phyloP scores from a whole-genome alignment of 2,888 invertebrate genomes.

The Macrosiphum euphorbiae region DNA sequence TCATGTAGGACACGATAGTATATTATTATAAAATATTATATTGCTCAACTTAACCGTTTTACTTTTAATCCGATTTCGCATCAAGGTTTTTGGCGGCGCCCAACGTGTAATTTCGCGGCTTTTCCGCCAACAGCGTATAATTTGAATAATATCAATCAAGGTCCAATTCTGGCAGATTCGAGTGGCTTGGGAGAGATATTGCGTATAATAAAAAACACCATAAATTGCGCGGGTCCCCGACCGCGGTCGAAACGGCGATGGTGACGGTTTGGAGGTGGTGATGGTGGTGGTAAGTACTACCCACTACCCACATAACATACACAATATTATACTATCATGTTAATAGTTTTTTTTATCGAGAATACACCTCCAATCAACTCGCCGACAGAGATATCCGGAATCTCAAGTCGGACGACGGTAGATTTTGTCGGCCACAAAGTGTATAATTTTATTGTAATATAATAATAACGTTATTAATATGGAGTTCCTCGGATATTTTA shows the following conservation, averaged over 20 bases:
- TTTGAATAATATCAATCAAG: conserved; percentile 41
- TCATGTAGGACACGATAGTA: conserved; percentile 32
- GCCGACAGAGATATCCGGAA: too few species aligned
- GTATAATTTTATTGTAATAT: neutral
- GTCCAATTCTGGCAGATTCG: conserved; percentile 29
- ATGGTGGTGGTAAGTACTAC: neutral
- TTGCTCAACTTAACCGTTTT: conserved; percentile 47
- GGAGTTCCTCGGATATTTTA: neutral
- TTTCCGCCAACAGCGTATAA: conserved; percentile 50
- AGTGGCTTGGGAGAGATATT: neutral
- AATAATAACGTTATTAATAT: neutral
- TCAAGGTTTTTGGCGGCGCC: conserved; percentile 45
- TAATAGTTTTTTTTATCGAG: neutral
- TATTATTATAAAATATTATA: neutral
- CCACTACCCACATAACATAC: neutral
- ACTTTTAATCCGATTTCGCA: conserved; percentile 47
- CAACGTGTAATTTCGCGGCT: conserved; percentile 33
- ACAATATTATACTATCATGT: neutral
- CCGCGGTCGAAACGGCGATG: neutral
- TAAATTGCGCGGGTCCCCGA: conserved; percentile 7
- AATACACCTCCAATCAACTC: neutral
- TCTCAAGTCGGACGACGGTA: neutral
- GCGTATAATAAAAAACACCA: neutral
- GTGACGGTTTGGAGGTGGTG: neutral
- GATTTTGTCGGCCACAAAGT: neutral